Percentiles rank a stretch among this genome's conserved stretches.
Evolutionary conservation across 2,113 vertebrate species (phyloP).

Genomic region (Labeo rohita): DNA sequence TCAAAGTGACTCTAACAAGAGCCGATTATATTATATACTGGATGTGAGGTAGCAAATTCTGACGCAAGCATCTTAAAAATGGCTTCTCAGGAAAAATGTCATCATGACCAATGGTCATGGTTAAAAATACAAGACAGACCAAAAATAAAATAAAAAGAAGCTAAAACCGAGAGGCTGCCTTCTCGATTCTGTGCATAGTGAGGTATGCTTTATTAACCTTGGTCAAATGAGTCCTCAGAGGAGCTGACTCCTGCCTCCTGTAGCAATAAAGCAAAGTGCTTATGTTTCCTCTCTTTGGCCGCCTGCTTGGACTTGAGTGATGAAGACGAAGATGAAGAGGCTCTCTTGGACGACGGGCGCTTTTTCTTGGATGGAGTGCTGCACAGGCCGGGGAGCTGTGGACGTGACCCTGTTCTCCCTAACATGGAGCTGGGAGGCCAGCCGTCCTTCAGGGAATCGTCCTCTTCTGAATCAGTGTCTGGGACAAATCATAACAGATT

Average conservation of each 20-base stretch:
- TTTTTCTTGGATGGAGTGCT: conserved; percentile 76
- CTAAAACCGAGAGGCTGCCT: conserved; percentile 39
- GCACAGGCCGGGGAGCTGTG: conserved; percentile 74
- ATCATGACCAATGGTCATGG: conserved; percentile 70
- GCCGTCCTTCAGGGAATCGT: conserved; percentile 82
- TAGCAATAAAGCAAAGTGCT: conserved; percentile 91
- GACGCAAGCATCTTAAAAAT: conserved; percentile 75
- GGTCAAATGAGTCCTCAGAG: conserved; percentile 96
- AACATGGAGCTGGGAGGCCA: conserved; percentile 82
- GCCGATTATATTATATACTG: conserved; percentile 74
- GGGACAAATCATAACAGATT: conserved; percentile 61
- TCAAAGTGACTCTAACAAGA: conserved; percentile 74
- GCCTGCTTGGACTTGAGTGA: conserved; percentile 78
- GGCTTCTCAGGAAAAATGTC: conserved; percentile 70
- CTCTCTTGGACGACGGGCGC: conserved; percentile 67
- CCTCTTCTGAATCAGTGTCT: conserved; percentile 97
- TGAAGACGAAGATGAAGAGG: conserved; percentile 62
- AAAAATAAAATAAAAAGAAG: conserved; percentile 19
- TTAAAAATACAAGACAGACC: conserved; percentile 13
- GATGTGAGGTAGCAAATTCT: conserved; percentile 79
- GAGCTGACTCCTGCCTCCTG: conserved; percentile 89
- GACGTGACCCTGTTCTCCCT: conserved; percentile 64
- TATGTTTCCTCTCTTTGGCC: conserved; percentile 86
- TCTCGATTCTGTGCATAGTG: conserved; percentile 62
- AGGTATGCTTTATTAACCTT: conserved; percentile 94